Base-by-base conservation (phyloP, 2,797 vertebrate species). In the Tokudaia muenninki region DNA sequence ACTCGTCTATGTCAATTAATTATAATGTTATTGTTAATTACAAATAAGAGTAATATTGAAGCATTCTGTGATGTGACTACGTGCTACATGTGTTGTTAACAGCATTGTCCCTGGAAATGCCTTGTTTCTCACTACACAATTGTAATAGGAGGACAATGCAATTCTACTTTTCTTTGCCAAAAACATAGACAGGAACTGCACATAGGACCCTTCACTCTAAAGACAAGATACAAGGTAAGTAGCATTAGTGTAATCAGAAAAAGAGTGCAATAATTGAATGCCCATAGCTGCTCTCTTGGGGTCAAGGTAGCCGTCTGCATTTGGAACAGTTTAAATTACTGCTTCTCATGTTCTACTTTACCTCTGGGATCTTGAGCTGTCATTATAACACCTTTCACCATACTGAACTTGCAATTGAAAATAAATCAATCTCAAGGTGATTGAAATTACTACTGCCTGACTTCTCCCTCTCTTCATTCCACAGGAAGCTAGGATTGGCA, bases 391-490 rank as follows among this genome's bases (percentile, higher is more conserved):
- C 93, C 82, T 97, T 94, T 94, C 90, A 95, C 67, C 29, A 96
- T 81, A 57, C 75, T 87, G 86, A 95, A 89, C 78, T 91, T 83
- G 90, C 52, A 95, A 95, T 2, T 92, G 94, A 97, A 98, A 97
- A 96, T 91, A 97, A 97, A 97, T 97, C 94, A 97, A 65, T 98
- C 82, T 96, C 50, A 34, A 94, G 82, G 88, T 92, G 96, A 98
- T 87, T 97, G 93, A 97, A 96, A 95, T 96, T 87, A 94, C 88
- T 74, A 47, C 80, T 96, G 90, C 81, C 81, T 90, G 88, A 89
- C 88, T 91, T 95, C 50, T 90, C 87, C 94, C 72, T 92, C 34
- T 75, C 88, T 67, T 84, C 90, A 94, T 96, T 95, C 87, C 91
- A 92, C 2, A 92, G 90, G 90, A 97, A 67, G 13, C 59, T 34